Evolutionary conservation across 2,888 invertebrate genomes (phyloP).

Genomic region (Palloptera scutellata): DNA sequence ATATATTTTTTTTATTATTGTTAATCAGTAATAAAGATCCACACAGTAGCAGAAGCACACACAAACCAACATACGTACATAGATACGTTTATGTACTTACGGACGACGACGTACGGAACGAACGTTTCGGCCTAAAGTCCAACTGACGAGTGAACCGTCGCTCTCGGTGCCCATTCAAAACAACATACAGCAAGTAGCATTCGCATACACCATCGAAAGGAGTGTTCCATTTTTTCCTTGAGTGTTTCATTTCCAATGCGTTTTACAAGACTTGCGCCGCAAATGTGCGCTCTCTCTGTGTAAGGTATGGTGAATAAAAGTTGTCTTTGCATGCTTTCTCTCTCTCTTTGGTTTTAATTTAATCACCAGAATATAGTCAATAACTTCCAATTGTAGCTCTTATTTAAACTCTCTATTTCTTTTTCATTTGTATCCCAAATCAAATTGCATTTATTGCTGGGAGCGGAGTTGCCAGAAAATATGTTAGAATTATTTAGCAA

Average conservation of each 20-base stretch:
- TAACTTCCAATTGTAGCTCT: no score
- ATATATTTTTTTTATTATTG: neutral
- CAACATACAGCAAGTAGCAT: conserved; percentile 23
- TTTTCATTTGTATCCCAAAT: no score
- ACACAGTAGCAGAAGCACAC: conserved; percentile 33
- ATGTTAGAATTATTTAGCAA: no score
- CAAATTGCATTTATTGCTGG: no score
- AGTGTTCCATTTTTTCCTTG: conserved; percentile 37
- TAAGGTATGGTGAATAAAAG: neutral
- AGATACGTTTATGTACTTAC: no score
- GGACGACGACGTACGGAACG: conserved; percentile 31
- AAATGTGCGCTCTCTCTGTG: conserved; percentile 29
- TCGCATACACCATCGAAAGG: conserved; percentile 26
- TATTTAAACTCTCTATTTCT: no score
- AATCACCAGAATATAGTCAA: no score
- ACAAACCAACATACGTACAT: conserved; percentile 28
- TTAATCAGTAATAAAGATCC: no score
- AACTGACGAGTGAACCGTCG: conserved; percentile 39
- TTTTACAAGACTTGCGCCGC: conserved; percentile 27
- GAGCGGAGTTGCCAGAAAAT: no score
- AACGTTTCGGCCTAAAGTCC: conserved; percentile 41
- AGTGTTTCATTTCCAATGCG: conserved; percentile 27
- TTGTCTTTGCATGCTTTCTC: conserved; percentile 13
- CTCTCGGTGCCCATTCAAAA: conserved; percentile 33
- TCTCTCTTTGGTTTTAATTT: neutral